Conservation (phyloP, 2,797 vertebrate genomes). For the Poecilia velifera region DNA sequence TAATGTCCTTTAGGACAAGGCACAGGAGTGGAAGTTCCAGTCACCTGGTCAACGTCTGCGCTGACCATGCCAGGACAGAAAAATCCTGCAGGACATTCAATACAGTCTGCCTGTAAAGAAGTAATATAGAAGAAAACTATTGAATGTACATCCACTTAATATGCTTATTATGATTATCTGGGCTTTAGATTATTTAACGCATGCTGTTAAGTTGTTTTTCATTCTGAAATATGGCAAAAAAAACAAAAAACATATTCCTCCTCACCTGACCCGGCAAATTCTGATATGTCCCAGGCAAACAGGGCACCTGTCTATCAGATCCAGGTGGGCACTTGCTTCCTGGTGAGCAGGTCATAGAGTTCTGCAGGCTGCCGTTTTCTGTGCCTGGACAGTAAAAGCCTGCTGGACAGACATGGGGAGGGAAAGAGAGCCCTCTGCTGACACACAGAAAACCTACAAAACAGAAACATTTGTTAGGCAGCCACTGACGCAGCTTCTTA, state of each 20-base stretch:
- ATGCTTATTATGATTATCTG: conserved; percentile 3
- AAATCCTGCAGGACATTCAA: conserved; percentile 82
- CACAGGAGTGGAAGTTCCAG: conserved; percentile 69
- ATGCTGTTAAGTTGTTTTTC: neutral
- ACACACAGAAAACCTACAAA: conserved; percentile 86
- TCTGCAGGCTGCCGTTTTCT: conserved; percentile 74
- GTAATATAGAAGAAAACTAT: conserved; percentile 25
- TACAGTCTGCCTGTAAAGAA: conserved; percentile 75
- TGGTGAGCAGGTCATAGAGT: conserved; percentile 75
- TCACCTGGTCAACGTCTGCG: conserved; percentile 52
- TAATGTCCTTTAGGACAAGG: conserved; percentile 82
- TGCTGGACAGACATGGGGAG: conserved; percentile 81
- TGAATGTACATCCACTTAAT: neutral
- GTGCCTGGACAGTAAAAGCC: conserved; percentile 86
- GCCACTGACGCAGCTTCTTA: neutral
- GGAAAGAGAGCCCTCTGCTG: conserved; percentile 81
- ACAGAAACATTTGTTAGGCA: conserved; percentile 7
- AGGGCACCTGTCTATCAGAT: conserved; percentile 78
- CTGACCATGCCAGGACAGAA: conserved; percentile 75
- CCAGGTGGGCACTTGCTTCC: conserved; percentile 88
- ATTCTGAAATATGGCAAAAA: neutral
- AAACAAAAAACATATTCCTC: neutral
- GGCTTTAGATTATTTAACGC: neutral
- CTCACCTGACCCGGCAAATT: conserved; percentile 83
- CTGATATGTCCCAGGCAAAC: conserved; percentile 86